Evolutionary conservation across 2,113 vertebrate genomes (phyloP).

Genomic region (Rhineura floridana): DNA sequence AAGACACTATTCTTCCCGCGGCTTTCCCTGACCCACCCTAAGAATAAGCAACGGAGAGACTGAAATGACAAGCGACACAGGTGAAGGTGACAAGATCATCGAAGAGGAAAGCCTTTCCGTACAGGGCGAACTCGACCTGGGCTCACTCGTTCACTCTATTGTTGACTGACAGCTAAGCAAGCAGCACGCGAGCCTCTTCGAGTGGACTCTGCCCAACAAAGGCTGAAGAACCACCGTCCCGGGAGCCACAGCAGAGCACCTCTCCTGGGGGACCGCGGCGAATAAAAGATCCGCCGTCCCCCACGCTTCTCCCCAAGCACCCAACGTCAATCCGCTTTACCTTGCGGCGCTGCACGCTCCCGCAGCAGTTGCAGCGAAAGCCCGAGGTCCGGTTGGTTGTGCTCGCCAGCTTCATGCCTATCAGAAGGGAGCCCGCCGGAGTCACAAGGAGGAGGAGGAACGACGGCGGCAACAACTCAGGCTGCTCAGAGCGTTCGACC

Average conservation of each 20-base stretch:
- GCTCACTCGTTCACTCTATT: not conserved
- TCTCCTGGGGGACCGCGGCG: not conserved
- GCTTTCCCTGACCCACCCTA: not conserved
- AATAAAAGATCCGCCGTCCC: no score
- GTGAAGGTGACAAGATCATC: not conserved
- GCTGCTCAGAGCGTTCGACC: not conserved
- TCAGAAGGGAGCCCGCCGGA: not conserved
- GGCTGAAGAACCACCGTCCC: not conserved
- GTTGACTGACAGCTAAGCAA: not conserved
- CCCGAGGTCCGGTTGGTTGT: slow-evolving; percentile 27
- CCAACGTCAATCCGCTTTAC: not conserved
- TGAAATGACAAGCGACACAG: not conserved
- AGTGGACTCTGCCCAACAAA: not conserved
- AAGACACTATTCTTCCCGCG: not conserved
- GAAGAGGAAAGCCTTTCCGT: not conserved
- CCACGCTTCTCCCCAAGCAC: no score
- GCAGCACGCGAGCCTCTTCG: no score
- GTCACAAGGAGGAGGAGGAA: not conserved
- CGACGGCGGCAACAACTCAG: rapidly evolving
- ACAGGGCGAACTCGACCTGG: no score
- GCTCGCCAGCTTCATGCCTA: slow-evolving; percentile 42
- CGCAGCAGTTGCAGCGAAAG: slow-evolving; percentile 38
- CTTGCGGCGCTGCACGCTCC: slow-evolving; percentile 22
- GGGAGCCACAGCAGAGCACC: no score
- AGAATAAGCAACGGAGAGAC: not conserved